Evolutionary conservation across 64 coral and sea anemone genomes (phyloP), one percentile per base, ranked within the genome.

Genomic region (Dendrophyllia cribrosa): DNA sequence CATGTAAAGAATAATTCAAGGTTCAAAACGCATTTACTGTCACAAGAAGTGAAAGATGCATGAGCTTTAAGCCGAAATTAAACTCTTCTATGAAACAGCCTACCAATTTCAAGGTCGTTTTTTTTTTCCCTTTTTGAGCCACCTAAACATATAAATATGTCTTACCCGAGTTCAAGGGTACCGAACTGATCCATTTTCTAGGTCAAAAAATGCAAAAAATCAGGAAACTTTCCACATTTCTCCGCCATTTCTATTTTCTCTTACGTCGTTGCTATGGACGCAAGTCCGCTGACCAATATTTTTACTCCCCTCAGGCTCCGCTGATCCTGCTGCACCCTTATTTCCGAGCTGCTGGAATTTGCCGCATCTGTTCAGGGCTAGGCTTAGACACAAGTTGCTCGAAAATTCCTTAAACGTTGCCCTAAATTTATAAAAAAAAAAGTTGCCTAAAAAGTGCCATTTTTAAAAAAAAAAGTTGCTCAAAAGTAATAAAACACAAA

Each of bases 171-270:
- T 69, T 98, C 80, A 71, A 98, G 82, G 24, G 61, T 93, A 70
- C 96, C 96, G 83, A 98, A 98, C 43, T 98, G 96, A 79, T 98
- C 96, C 96, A 98, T 98, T 74, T 74, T 79, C 15, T 46, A 80
- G 26, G n/a, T 16, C 61, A 64, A 79, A 82, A 16, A 13, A 65
- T n/a, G 51, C 15, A 89, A 85, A 85, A 45, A 66, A 19, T 5
- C 9, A 50, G 1, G 17, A 22, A 65, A 16, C 17, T 24, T 64
- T 6, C 24, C 9, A 82, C 24, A 65, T 20, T 34, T 82, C 79
- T 9, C 58, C 79, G 80, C 80, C 80, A 84, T 84, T 62, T 51
- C 61, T 20, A 66, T 49, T 84, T 68, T 48, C 16, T 12, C 9
- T 56, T 56, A 4, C n/a, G 17, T 21, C 20, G 80, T 84, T 84